Conservation (phyloP, 2,113 vertebrate genomes). For the Misgurnus anguillicaudatus region DNA sequence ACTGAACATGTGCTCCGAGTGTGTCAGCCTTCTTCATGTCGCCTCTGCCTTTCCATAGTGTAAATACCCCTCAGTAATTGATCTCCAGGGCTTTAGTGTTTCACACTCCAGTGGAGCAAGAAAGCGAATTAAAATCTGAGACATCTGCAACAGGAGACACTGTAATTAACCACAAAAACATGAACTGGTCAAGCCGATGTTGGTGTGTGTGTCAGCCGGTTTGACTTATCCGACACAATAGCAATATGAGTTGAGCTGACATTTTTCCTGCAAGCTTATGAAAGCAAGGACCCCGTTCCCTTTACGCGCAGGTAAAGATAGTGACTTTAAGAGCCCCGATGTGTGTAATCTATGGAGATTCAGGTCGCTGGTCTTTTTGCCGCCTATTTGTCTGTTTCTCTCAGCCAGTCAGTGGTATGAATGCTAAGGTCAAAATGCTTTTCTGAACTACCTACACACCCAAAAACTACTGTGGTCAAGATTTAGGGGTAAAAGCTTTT, state of each 20-base stretch:
- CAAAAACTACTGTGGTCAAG: conserved; percentile 20
- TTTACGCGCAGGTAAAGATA: neutral
- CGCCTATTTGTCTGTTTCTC: neutral
- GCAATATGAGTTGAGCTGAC: conserved; percentile 9
- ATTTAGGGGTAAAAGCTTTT: conserved; percentile 13
- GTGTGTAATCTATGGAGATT: conserved; percentile 7
- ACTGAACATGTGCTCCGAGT: conserved; percentile 11
- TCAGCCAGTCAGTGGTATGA: neutral
- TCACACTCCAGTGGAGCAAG: conserved; percentile 58
- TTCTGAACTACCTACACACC: neutral
- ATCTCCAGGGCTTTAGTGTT: conserved; percentile 64
- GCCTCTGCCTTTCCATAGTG: conserved; percentile 51
- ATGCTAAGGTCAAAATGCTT: neutral
- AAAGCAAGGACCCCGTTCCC: neutral
- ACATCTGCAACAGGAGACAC: conserved; percentile 60
- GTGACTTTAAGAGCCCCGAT: conserved; percentile 10
- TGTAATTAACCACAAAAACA: conserved; percentile 60
- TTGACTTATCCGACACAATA: neutral
- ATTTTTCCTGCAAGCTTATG: conserved; percentile 21
- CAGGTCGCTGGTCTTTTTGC: conserved; percentile 5
- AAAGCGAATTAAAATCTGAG: conserved; percentile 62
- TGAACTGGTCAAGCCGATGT: conserved; percentile 51
- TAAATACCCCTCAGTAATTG: conserved; percentile 74
- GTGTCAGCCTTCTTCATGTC: conserved; percentile 25
- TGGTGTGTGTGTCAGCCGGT: neutral